A percentile compares a stretch with the other conserved stretches of the same genome.
Conservation (phyloP, 2,113 vertebrate genomes). For the Zosterops lateralis region DNA sequence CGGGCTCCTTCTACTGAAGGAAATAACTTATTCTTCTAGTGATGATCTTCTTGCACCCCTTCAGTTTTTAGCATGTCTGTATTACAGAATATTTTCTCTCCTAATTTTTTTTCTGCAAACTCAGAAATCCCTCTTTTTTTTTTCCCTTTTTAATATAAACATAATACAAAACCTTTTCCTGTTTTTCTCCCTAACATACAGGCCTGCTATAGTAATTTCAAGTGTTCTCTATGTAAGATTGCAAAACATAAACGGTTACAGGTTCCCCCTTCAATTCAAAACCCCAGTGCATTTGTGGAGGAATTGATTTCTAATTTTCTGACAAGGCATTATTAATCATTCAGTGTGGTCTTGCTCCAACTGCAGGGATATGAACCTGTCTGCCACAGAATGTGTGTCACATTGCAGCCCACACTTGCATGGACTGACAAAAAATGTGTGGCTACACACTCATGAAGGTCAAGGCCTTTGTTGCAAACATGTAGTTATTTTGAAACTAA, state of each 20-base stretch:
- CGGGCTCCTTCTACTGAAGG: not conserved
- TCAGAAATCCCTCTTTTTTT: not conserved
- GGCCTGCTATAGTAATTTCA: not conserved
- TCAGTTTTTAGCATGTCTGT: not conserved
- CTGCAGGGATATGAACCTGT: not conserved
- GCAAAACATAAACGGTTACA: not conserved
- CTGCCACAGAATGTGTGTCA: not conserved
- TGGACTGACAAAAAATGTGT: not conserved
- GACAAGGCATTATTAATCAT: not conserved
- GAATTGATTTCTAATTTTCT: not conserved
- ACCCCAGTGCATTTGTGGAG: not conserved
- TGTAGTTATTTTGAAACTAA: not conserved
- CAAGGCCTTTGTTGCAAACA: not conserved
- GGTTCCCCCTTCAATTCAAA: not conserved
- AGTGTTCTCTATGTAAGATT: not conserved
- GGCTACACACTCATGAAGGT: not conserved
- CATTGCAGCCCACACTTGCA: not conserved
- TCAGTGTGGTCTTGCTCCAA: not conserved
- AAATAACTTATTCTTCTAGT: not conserved
- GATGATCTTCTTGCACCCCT: rapidly evolving
- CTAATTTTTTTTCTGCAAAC: not conserved
- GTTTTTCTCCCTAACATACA: rapidly evolving
- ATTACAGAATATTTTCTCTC: not conserved
- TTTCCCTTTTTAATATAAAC: not conserved
- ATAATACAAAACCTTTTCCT: not conserved